A percentile compares a stretch with the other conserved stretches of the same genome.
These are phyloP conservation scores for Drosophila seclusa DNA, from an alignment of 2,888 invertebrate genomes.

Conservation along the genomic window DNA sequence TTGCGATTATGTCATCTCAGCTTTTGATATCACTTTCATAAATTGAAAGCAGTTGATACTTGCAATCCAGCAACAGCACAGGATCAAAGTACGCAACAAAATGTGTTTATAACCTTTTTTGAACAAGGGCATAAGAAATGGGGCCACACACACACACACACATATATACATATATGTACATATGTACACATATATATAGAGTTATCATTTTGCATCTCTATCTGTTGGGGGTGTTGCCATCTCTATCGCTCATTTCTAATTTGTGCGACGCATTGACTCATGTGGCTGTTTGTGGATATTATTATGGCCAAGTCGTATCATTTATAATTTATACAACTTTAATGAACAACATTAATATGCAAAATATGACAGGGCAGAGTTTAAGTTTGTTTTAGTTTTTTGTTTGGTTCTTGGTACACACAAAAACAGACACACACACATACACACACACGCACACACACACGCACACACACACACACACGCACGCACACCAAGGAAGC, in stretches of 20 bases:
- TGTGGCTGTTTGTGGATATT: slow-evolving; percentile 24
- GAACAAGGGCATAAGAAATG: slow-evolving; percentile 31
- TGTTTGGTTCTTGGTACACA: slow-evolving; percentile 10
- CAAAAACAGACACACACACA: not conserved
- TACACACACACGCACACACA: slow-evolving; percentile 10
- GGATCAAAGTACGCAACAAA: slow-evolving; percentile 26
- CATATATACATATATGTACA: not conserved
- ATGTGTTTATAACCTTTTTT: slow-evolving; percentile 25
- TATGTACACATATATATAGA: not conserved
- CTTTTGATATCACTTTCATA: slow-evolving; percentile 23
- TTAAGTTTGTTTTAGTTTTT: slow-evolving; percentile 18
- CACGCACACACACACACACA: not conserved
- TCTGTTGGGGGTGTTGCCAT: not conserved
- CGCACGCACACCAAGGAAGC: slow-evolving; percentile 21
- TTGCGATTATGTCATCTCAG: slow-evolving; percentile 39
- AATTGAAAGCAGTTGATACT: slow-evolving; percentile 36
- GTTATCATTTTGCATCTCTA: slow-evolving; percentile 3
- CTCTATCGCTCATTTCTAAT: slow-evolving; percentile 1
- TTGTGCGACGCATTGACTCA: slow-evolving; percentile 27
- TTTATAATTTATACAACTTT: slow-evolving; percentile 78
- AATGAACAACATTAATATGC: slow-evolving; percentile 79
- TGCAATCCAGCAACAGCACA: slow-evolving; percentile 19
- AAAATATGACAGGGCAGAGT: slow-evolving; percentile 54
- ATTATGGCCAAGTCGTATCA: slow-evolving; percentile 53
- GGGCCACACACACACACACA: slow-evolving; percentile 1